A percentile compares a stretch with the other conserved stretches of the same genome.
Evolutionary conservation across 2,113 vertebrate species (phyloP).

Genomic region (Pardalotus punctatus): DNA sequence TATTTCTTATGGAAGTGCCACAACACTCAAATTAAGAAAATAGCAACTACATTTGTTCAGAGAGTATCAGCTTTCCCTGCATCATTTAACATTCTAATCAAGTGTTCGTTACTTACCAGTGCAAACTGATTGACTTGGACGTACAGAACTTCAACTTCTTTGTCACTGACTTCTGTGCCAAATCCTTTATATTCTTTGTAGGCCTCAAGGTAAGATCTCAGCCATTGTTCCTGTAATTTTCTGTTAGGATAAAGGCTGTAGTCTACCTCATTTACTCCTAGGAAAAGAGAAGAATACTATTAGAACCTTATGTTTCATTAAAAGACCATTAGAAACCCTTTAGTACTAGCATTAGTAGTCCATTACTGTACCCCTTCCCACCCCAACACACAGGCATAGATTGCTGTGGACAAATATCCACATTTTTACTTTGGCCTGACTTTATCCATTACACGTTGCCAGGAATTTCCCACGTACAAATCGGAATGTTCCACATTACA

Average conservation of each 20-base stretch:
- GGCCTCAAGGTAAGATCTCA: slow-evolving; percentile 90
- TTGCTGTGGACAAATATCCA: not conserved
- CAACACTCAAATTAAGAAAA: not conserved
- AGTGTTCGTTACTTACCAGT: slow-evolving; percentile 79
- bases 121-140: slow-evolving; percentile 96
- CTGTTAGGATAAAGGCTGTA: slow-evolving; percentile 89
- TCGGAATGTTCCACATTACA: not conserved
- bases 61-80: not conserved
- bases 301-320: not conserved
- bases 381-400: not conserved
- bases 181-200: slow-evolving; percentile 91
- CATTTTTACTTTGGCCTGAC: not conserved
- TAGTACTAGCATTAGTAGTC: not conserved
- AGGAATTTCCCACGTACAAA: not conserved
- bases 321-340: not conserved
- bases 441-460: not conserved
- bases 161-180: slow-evolving; percentile 79
- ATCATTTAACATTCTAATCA: not conserved
- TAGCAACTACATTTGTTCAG: not conserved
- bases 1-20: not conserved
- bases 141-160: slow-evolving; percentile 90
- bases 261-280: slow-evolving; percentile 95
- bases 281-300: not conserved
- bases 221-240: slow-evolving; percentile 89
- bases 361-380: not conserved